Conservation (phyloP, 2,888 invertebrate species). For the Adelognathus sp. region DNA sequence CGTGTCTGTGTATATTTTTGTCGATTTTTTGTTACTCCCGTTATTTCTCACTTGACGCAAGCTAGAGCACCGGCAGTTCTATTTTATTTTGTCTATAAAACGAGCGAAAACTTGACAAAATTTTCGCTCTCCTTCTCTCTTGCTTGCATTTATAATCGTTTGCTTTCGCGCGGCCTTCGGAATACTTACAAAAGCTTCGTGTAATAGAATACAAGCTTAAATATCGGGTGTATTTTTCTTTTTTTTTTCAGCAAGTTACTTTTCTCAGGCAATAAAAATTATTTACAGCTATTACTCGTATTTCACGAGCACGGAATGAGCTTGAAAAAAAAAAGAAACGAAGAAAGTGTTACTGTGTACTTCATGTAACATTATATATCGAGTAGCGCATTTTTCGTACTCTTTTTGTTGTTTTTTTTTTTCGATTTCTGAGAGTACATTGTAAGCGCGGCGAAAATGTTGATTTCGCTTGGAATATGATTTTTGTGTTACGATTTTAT, state of each 20-base stretch:
- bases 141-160: slow-evolving; percentile 22
- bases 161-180: slow-evolving; percentile 27
- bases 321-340: slow-evolving; percentile 27
- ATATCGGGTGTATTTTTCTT: slow-evolving; percentile 7
- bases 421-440: slow-evolving; percentile 41
- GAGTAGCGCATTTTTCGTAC: slow-evolving; percentile 21
- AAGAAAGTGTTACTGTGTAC: slow-evolving; percentile 8
- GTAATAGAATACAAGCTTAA: slow-evolving; percentile 38
- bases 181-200: slow-evolving; percentile 63
- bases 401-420: not conserved
- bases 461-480: slow-evolving; percentile 12
- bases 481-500: slow-evolving; percentile 1
- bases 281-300: slow-evolving; percentile 55
- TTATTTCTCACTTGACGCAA: slow-evolving; percentile 38
- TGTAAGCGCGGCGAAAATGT: slow-evolving; percentile 21
- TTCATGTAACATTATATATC: slow-evolving; percentile 1
- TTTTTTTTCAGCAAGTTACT: slow-evolving; percentile 18
- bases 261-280: slow-evolving; percentile 54
- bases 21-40: slow-evolving; percentile 27
- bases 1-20: slow-evolving; percentile 32
- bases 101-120: not conserved
- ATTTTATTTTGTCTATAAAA: slow-evolving; percentile 15
- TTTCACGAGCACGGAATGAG: slow-evolving; percentile 34
- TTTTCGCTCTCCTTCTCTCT: not conserved
- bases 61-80: slow-evolving; percentile 44